A percentile compares a stretch with the other conserved stretches of the same genome.
Evolutionary conservation across 2,797 vertebrate species (phyloP).

Genomic region (Champsocephalus gunnari): DNA sequence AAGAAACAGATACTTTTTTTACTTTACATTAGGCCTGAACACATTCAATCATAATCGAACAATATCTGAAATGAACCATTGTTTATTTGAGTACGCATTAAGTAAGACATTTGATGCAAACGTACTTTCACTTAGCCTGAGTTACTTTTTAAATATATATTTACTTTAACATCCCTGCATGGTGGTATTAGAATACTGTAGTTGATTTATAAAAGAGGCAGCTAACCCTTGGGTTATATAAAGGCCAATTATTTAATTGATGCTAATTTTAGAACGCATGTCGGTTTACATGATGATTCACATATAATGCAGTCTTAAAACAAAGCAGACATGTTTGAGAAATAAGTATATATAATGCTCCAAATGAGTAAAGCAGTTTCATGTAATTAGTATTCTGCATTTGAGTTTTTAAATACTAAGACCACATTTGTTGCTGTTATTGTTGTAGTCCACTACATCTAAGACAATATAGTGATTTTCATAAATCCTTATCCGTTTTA

Average conservation of each 20-base stretch:
- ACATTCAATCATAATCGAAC: no score
- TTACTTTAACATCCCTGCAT: no score
- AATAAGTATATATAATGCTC: not conserved
- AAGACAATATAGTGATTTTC: not conserved
- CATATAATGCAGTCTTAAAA: not conserved
- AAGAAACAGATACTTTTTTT: no score
- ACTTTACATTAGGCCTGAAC: no score
- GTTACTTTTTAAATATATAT: no score
- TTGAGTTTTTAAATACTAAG: not conserved
- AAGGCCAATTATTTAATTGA: not conserved
- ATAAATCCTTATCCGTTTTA: not conserved
- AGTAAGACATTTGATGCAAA: no score
- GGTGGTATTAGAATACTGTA: no score
- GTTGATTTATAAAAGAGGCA: not conserved
- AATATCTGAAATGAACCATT: no score
- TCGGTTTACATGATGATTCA: conserved; percentile 1
- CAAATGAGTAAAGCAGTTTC: not conserved
- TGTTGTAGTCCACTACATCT: no score
- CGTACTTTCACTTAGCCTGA: no score
- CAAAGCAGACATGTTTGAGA: not conserved
- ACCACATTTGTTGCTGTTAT: not conserved
- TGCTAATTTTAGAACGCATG: not conserved
- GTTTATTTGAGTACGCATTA: no score
- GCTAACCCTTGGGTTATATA: not conserved
- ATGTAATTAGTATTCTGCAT: not conserved